Evolutionary conservation across 2,797 vertebrate genomes (phyloP).

Genomic region (Arctocebus calabarensis): DNA sequence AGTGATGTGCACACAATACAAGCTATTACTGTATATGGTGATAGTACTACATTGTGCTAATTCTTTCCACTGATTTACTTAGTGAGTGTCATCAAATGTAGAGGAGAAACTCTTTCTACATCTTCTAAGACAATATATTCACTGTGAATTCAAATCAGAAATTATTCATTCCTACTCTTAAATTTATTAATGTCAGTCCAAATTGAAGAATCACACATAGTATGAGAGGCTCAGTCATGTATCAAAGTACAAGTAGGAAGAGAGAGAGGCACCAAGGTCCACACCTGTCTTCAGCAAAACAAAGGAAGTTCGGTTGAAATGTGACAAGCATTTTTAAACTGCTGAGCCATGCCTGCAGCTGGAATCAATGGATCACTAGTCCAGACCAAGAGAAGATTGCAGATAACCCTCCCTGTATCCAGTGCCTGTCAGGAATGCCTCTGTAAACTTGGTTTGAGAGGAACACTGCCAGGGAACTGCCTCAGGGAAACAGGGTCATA

Average conservation of each 20-base stretch:
- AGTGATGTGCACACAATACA: slow-evolving; percentile 2
- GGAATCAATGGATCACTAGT: neutral
- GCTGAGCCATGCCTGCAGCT: neutral
- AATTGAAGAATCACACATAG: neutral
- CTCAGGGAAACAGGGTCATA: neutral
- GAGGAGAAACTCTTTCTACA: neutral
- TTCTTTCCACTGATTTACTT: neutral
- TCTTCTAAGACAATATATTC: neutral
- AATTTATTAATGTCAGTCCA: neutral
- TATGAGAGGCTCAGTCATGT: neutral
- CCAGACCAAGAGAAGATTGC: neutral
- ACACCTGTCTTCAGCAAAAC: neutral
- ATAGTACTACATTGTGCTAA: neutral
- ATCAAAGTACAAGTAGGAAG: neutral
- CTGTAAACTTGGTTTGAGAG: neutral
- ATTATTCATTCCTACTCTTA: neutral
- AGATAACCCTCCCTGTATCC: neutral
- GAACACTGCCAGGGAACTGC: neutral
- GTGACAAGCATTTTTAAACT: neutral
- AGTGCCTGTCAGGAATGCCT: neutral
- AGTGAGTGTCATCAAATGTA: neutral
- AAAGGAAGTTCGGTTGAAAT: neutral
- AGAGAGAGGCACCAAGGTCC: neutral
- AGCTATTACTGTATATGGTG: neutral
- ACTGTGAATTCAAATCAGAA: neutral